Evolutionary conservation across 2,888 invertebrate species (phyloP).

Genomic region (Tachystola acroxantha): DNA sequence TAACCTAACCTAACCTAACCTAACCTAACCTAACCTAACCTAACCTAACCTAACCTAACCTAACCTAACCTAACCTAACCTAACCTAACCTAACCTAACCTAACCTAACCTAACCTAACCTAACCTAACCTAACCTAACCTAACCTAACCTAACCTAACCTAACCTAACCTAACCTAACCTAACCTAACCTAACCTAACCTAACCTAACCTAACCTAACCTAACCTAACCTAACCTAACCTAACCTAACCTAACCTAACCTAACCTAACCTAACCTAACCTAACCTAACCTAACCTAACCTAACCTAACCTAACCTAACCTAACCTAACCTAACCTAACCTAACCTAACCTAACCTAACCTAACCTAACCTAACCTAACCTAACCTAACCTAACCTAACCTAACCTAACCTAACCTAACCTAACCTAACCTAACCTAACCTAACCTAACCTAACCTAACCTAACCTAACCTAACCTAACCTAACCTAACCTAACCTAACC

Average conservation of each 20-base stretch:
- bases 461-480: conserved; percentile 13
- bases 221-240: conserved; percentile 15
- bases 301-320: conserved; percentile 15
- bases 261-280: conserved; percentile 16
- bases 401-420: too few species aligned
- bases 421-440: conserved; percentile 4
- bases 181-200: not conserved
- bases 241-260: conserved; percentile 17
- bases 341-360: too few species aligned
- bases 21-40: not conserved
- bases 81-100: not conserved
- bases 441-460: conserved; percentile 13
- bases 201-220: too few species aligned
- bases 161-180: not conserved
- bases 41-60: not conserved
- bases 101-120: not conserved
- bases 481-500: conserved; percentile 15
- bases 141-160: not conserved
- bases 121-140: not conserved
- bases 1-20: not conserved
- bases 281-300: conserved; percentile 15
- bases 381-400: too few species aligned
- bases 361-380: too few species aligned
- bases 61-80: not conserved
- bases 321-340: conserved; percentile 3